phyloP scores from a whole-genome alignment of 2,113 vertebrate genomes.

The Neodontobutis hainanensis region DNA sequence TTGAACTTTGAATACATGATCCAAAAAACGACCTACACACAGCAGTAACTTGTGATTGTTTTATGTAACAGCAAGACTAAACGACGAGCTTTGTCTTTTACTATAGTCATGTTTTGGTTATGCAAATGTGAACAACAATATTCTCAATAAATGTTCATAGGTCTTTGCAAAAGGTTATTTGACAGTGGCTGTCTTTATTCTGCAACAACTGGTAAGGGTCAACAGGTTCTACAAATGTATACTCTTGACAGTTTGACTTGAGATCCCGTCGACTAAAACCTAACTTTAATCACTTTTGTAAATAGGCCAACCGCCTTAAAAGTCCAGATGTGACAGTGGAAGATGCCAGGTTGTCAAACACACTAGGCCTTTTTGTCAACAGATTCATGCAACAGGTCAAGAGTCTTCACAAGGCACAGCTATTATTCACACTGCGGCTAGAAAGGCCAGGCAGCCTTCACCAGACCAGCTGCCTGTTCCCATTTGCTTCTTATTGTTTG shows the following conservation, averaged over 20 bases:
- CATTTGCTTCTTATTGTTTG: conserved; percentile 46
- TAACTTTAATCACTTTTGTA: conserved; percentile 7
- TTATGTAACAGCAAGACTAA: no score
- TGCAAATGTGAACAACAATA: neutral
- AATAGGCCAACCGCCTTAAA: conserved; percentile 25
- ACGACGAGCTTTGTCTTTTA: no score
- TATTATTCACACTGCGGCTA: conserved; percentile 39
- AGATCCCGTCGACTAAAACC: conserved; percentile 4
- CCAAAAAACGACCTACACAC: no score
- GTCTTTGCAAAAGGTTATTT: no score
- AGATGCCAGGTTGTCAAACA: conserved; percentile 43
- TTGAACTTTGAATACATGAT: no score
- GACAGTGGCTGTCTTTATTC: no score
- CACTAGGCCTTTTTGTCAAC: conserved; percentile 49
- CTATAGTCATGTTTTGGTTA: neutral
- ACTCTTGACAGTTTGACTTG: conserved; percentile 7
- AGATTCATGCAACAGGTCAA: conserved; percentile 51
- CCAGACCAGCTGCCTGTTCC: conserved; percentile 22
- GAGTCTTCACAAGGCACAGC: conserved; percentile 16
- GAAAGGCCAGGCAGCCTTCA: conserved; percentile 34
- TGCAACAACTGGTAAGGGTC: no score
- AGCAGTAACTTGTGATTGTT: no score
- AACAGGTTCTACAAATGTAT: conserved; percentile 1
- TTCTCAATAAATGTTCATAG: no score
- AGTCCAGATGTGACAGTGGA: conserved; percentile 21